Base-by-base conservation (phyloP, 2,113 vertebrate species). In the Calidris pygmaea region DNA sequence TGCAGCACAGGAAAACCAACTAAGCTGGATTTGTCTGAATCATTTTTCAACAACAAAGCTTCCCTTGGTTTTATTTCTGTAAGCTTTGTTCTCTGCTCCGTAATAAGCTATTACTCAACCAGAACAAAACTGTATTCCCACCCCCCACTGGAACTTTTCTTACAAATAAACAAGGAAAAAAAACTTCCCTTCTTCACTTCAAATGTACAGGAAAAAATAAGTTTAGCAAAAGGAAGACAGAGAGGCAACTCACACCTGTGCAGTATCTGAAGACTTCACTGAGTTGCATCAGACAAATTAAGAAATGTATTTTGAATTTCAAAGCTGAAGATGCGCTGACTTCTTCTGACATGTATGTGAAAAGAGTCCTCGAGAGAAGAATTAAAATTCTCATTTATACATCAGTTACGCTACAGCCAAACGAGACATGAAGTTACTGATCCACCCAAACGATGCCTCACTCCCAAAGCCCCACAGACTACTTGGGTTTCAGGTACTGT, bases 51-150 rank as follows among this genome's bases (percentile, higher is more conserved):
- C 72, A 96, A 85, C 63, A 93, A 91, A 94, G 71, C 59, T 85
- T 70, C 75, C 82, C 55, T 80, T 56, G 71, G 71, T 23, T 93
- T 95, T 93, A 88, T 62, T 85, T 88, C 58, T 73, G 59, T 71
- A 67, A 94, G 72, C 78, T 94, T 93, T 90, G 72, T 90, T 92
- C 92, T 93, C 72, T 43, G 35, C 48, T 84, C 90, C 14, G 26
- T 66, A 90, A 87, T 83, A 93, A 95, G 65, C 75, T 84, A 67
- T 94, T 96, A 94, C 68, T 90, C 94, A 95, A 27, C 7, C 63
- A 86, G 75, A 95, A 94, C 47, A 90, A 79, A 82, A 86, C 37
- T 48, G 23, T 47, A 94, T 58, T 91, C 15, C 45, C 43, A 83
- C 27, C 16, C 30, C 1, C 7, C 34, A 47, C 18, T 52, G 47